Percentiles rank a stretch among this genome's conserved stretches.
phyloP scores from a whole-genome alignment of 2,888 invertebrate genomes.

The Sesamia inferens region DNA sequence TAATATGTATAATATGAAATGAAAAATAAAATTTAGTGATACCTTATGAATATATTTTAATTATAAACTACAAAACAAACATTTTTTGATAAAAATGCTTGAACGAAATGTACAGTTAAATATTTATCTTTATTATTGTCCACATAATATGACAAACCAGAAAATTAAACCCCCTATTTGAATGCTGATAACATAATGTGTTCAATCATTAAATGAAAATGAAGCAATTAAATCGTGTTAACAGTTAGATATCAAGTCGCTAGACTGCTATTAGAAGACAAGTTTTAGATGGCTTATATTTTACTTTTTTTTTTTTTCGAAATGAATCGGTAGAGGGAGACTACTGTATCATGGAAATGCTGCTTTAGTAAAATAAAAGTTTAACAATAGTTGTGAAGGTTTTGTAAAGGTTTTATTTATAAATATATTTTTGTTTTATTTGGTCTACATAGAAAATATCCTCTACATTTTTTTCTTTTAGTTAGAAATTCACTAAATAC shows the following conservation, averaged over 20 bases:
- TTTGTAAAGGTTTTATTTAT: conserved; percentile 57
- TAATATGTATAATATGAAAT: conserved; percentile 64
- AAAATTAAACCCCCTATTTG: not conserved
- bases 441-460: conserved; percentile 21
- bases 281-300: conserved; percentile 25
- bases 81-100: conserved; percentile 18
- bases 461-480: conserved; percentile 8
- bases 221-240: conserved; percentile 39
- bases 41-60: conserved; percentile 57
- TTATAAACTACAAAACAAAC: conserved; percentile 38
- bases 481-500: not conserved
- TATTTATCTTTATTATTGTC: conserved; percentile 24
- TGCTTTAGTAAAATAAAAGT: conserved; percentile 53
- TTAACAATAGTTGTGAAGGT: conserved; percentile 43
- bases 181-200: conserved; percentile 20
- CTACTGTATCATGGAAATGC: conserved; percentile 40
- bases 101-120: conserved; percentile 15
- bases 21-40: conserved; percentile 65
- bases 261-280: conserved; percentile 6
- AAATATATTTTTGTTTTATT: conserved; percentile 53
- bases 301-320: not conserved
- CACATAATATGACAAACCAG: conserved; percentile 18
- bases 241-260: conserved; percentile 7
- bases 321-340: conserved; percentile 18
- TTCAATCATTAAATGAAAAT: conserved; percentile 27